These are phyloP conservation scores for Palaemon carinicauda DNA, from an alignment of 1,140 invertebrate species.

Conservation along the genomic window DNA sequence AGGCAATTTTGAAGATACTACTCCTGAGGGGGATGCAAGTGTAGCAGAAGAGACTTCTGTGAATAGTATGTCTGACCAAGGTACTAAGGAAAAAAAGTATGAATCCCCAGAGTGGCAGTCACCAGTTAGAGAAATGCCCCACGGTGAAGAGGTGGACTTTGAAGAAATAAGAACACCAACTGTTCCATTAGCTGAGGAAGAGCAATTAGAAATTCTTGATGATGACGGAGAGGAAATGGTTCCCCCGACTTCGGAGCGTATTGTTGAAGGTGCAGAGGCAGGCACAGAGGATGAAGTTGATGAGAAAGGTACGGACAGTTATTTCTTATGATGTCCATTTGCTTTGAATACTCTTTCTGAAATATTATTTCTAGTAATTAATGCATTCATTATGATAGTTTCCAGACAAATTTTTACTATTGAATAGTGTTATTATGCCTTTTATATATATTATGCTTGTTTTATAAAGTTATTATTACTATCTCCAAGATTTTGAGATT, in stretches of 20 bases:
- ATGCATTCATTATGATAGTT: too few relatives aligned
- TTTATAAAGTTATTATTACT: too few relatives aligned
- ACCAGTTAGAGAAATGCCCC: too few relatives aligned
- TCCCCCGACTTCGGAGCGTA: conserved; percentile 30
- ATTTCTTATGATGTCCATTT: neutral
- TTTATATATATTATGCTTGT: too few relatives aligned
- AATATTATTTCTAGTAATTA: too few relatives aligned
- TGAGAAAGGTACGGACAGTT: conserved; percentile 38
- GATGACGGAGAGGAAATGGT: neutral
- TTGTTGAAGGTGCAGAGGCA: conserved; percentile 48
- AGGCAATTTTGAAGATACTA: neutral
- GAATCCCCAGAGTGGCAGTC: neutral
- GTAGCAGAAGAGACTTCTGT: neutral
- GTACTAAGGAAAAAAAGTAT: neutral
- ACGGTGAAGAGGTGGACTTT: neutral
- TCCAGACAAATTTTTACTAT: too few relatives aligned
- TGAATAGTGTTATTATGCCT: too few relatives aligned
- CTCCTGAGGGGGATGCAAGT: conserved; percentile 1
- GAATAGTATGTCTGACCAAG: neutral
- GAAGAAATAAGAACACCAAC: neutral
- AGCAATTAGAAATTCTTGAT: neutral
- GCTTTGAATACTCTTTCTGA: too few relatives aligned
- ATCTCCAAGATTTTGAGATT: too few relatives aligned
- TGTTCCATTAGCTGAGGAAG: conserved; percentile 25
- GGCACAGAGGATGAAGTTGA: conserved; percentile 23